phyloP scores from a whole-genome alignment of 2,113 vertebrate genomes.

The Anguilla rostrata region DNA sequence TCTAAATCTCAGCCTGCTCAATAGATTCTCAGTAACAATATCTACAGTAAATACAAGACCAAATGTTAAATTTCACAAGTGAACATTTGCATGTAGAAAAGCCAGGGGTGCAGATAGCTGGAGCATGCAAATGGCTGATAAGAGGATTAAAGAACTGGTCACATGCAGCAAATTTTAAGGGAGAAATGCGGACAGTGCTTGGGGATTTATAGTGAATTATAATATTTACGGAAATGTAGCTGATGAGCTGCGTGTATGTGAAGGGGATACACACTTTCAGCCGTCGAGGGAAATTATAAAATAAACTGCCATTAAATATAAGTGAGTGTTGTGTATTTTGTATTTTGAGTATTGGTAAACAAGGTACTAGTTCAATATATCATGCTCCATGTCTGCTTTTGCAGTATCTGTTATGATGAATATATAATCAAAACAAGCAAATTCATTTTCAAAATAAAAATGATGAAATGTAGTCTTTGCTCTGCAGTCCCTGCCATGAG shows the following conservation, averaged over 20 bases:
- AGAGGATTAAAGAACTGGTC: constrained; percentile 10
- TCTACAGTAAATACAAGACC: background rate
- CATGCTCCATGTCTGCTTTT: background rate
- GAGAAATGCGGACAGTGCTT: background rate
- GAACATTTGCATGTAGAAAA: background rate
- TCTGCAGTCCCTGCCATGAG: background rate
- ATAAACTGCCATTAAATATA: background rate
- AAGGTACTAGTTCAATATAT: background rate
- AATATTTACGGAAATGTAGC: background rate
- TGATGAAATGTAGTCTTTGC: no score
- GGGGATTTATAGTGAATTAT: constrained; percentile 8
- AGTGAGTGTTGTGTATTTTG: background rate
- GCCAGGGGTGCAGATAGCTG: background rate
- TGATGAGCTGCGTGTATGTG: background rate
- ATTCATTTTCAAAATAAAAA: background rate
- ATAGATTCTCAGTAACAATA: background rate
- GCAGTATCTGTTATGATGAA: background rate
- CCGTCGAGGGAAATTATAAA: background rate
- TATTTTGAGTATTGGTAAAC: background rate
- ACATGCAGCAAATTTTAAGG: background rate
- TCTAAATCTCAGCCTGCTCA: background rate
- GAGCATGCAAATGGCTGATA: background rate
- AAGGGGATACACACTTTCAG: background rate
- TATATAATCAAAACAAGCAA: background rate
- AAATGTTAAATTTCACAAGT: background rate